Base-by-base conservation (phyloP, 2,888 invertebrate genomes). In the Caprella mutica region DNA sequence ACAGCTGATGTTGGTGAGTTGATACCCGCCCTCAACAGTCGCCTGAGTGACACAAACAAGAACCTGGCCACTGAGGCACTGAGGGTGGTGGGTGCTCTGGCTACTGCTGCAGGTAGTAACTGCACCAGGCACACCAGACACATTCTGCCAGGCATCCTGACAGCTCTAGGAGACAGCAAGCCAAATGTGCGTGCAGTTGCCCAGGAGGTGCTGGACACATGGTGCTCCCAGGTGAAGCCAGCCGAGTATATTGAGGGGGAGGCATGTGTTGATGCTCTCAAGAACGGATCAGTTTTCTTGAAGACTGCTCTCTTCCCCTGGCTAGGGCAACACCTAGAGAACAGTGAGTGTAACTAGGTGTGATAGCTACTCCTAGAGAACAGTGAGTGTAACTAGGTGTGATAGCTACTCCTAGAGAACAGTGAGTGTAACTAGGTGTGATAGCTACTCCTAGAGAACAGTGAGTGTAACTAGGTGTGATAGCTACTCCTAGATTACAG, bases 11-110 rank as follows among this genome's bases (percentile, higher is more conserved):
- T 96, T 39, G 92, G 91, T 0, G 90, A 90, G 70, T 73, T 93
- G 35, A 86, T 90, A 0, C 82, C 85, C 53, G 85, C 85, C 0
- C 72, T 96, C 12, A 81, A 82, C 0, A 79, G 81, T 0, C 78
- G 94, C 1, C 75, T 94, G 17, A 75, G 83, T 0, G 96, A 96
- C 71, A 90, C 91, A 46, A 96, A 96, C 75, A 89, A 88, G 24
- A 92, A 90, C 72, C 80, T 96, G 65, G 89, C 89, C 0, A 86
- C 86, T 68, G 82, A 83, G 17, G 81, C 93, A 0, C 74, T 94
- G 43, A 81, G 82, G 56, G 83, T 94, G 59, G 90, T 91, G 69
- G 85, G 89, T 68, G 79, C 78, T 29, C 74, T 96, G 26, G 88
- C 86, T 1, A 78, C 78, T 0, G 85, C 89, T 0, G 85, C 94